A percentile compares a stretch with the other conserved stretches of the same genome.
These are phyloP conservation scores for Andinoacara biseriatus DNA, from an alignment of 2,113 vertebrate genomes.

Conservation along the genomic window DNA sequence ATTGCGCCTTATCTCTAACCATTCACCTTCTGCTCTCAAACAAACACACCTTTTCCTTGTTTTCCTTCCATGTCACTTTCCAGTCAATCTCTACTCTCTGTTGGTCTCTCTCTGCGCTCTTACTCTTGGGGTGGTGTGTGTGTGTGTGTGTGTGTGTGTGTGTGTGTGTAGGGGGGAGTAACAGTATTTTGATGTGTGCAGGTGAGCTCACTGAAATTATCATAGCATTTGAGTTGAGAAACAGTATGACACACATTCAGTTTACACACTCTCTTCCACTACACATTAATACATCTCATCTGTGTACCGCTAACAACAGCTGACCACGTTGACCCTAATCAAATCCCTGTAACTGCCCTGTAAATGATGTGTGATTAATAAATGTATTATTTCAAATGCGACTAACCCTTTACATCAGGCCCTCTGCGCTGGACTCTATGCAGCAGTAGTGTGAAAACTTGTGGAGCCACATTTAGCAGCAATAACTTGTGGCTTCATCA, in stretches of 20 bases:
- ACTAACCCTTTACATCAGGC: neutral
- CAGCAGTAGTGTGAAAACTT: neutral
- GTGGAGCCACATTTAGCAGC: neutral
- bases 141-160: neutral
- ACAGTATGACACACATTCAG: conserved; percentile 15
- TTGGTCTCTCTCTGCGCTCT: neutral
- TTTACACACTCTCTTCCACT: conserved; percentile 2
- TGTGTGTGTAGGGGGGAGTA: neutral
- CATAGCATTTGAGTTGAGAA: conserved; percentile 39
- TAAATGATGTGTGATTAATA: neutral
- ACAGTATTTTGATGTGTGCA: neutral
- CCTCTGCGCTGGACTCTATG: neutral
- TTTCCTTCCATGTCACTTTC: conserved; percentile 3
- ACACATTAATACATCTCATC: conserved; percentile 2
- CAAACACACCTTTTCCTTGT: conserved; percentile 11
- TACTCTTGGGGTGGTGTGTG: neutral
- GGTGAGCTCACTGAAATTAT: conserved; percentile 41
- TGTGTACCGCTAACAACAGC: conserved; percentile 15
- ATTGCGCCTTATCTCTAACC: conserved; percentile 32
- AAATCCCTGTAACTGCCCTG: neutral
- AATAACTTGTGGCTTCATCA: neutral
- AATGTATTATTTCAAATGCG: neutral
- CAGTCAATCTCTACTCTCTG: neutral
- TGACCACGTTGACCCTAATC: neutral
- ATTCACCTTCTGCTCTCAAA: neutral